phyloP scores from a whole-genome alignment of 2,888 invertebrate genomes.

The Atherix ibis region DNA sequence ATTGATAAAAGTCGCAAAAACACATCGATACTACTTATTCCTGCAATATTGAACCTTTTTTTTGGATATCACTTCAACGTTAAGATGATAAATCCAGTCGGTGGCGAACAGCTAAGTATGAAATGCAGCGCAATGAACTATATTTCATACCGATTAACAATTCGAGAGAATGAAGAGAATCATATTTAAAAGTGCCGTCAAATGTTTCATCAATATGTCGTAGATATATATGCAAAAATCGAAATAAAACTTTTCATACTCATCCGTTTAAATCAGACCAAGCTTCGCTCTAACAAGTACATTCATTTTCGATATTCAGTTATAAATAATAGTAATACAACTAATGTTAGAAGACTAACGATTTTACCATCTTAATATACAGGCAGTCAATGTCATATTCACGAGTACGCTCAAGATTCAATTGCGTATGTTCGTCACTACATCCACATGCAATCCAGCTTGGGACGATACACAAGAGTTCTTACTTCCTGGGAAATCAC shows the following conservation, averaged over 20 bases:
- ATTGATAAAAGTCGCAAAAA: neutral
- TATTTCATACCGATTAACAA: conserved; percentile 8
- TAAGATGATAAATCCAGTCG: too few relatives aligned
- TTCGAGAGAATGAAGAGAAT: conserved; percentile 6
- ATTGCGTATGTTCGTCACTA: conserved; percentile 7
- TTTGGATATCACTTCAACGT: too few relatives aligned
- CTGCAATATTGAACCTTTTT: neutral
- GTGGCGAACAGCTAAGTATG: too few relatives aligned
- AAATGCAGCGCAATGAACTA: too few relatives aligned
- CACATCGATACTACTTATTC: neutral
- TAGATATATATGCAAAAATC: conserved; percentile 19
- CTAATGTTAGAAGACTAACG: conserved; percentile 5
- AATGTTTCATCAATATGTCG: conserved; percentile 18
- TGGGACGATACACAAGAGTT: neutral
- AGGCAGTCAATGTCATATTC: conserved; percentile 10
- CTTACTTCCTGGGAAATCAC: conserved; percentile 7
- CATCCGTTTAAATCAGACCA: conserved; percentile 16
- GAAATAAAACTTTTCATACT: conserved; percentile 17
- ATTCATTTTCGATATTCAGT: neutral
- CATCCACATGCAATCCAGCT: neutral
- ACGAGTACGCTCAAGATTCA: conserved; percentile 8
- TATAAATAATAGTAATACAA: conserved; percentile 11
- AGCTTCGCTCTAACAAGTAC: conserved; percentile 8
- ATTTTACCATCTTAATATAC: conserved; percentile 9
- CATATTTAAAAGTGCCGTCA: conserved; percentile 10